phyloP scores from a whole-genome alignment of 2,113 vertebrate genomes.

The Chaetodon auriga region DNA sequence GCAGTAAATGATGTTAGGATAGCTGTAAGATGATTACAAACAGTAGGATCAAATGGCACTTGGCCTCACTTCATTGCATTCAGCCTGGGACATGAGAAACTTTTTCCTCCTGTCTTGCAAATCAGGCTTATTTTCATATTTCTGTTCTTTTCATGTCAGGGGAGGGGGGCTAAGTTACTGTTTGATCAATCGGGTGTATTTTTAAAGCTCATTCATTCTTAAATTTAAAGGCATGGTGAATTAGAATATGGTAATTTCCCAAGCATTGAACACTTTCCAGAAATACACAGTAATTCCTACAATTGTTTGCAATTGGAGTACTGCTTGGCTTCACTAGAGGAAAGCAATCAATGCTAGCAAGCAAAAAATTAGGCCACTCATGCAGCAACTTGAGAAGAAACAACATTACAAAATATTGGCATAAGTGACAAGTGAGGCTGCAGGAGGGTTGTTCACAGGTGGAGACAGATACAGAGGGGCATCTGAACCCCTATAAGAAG shows the following conservation, averaged over 20 bases:
- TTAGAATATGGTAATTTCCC: not conserved
- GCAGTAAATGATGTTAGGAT: slow-evolving; percentile 28
- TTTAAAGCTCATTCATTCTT: not conserved
- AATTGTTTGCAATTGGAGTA: not conserved
- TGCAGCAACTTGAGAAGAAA: no score
- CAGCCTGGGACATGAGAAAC: not conserved
- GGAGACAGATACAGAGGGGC: not conserved
- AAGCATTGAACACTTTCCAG: not conserved
- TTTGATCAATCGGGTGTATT: not conserved
- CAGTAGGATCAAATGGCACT: slow-evolving; percentile 28
- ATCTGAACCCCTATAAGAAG: not conserved
- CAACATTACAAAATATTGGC: no score
- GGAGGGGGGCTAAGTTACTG: not conserved
- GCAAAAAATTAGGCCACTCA: not conserved
- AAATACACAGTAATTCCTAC: not conserved
- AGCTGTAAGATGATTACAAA: slow-evolving; percentile 36
- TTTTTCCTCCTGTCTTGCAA: not conserved
- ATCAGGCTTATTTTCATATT: slow-evolving; percentile 10
- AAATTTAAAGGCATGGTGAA: not conserved
- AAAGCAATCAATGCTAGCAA: not conserved
- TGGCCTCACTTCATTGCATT: not conserved
- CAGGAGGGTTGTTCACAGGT: not conserved
- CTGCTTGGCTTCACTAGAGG: not conserved
- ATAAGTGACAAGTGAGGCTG: not conserved
- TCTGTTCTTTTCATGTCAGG: not conserved